Base-by-base conservation (phyloP, 2,113 vertebrate genomes). In the Ia io region DNA sequence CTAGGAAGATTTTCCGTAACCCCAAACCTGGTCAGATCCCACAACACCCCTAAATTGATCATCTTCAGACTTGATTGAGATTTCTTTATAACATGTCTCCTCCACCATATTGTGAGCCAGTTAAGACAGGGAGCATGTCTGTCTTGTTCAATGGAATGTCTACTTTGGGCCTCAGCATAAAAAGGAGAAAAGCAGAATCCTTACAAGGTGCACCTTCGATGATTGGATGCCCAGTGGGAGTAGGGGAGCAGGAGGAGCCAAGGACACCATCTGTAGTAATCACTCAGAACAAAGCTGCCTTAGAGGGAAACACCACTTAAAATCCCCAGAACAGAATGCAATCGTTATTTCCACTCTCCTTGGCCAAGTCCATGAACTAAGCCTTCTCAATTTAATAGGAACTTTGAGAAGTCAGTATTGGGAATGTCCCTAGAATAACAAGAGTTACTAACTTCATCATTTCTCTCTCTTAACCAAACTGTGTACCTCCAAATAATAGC, bases 351-450 rank as follows among this genome's bases (percentile, higher is more conserved):
- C 90, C 90, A 92, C 37, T 90, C 23, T 79, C 59, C 10, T 80
- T 84, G 80, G 84, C 93, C 90, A 96, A 93, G 63, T 80, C 49
- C 35, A 92, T 37, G 44, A 91, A 93, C 56, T 49, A 95, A 95
- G 84, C 65, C 76, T 86, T 91, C 86, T 91, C 76, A 76, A 51
- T 83, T 80, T 74, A 80, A 80, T 32, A 87, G 88, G 40, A 92
- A 95, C 94, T 93, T 84, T 93, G 79, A 92, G 59, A 91, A 91
- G 74, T 80, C 69, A 91, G 88, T 78, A 67, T 6, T 71, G 59
- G 71, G 92, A 90, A 70, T 84, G 59, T 78, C 92, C 87, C 92
- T 87, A 96, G 70, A 95, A 95, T 84, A 96, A 84, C 49, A 92
- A 85, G 40, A 90, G 47, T 91, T 80, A 49, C 65, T 56, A 85